Base-by-base conservation (phyloP, 2,797 vertebrate species). In the Sandelia bainsii region DNA sequence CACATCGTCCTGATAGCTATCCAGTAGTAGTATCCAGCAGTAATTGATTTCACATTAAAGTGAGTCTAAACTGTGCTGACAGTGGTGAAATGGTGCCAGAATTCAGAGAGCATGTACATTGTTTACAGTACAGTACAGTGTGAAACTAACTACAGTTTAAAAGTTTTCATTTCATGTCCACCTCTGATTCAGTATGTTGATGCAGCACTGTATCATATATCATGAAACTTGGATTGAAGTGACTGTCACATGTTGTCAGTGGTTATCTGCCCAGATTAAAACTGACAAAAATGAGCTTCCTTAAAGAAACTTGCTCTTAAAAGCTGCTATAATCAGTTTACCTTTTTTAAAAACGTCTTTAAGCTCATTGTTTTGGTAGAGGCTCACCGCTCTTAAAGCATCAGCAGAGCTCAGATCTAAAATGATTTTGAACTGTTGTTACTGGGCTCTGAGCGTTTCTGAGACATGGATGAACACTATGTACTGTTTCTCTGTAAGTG, bases 1-100 rank as follows among this genome's bases (percentile, higher is more conserved):
- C 22, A 56, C 53, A 12, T 3, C 17, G 40, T 59, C 64, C 72
- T 48, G 62, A 56, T 50, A 60, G 56, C 34, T 5, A 10, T 56
- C 37, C 67, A 69, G 75, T n/a, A n/a, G n/a, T n/a, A n/a, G n/a
- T 5, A 10, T 56, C 37, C 67, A 69, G 75, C n/a, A n/a, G n/a
- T 73, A 44, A 89, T 81, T 77, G 72, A 85, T 89, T 84, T 84
- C 58, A 69, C 73, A 78, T 84, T 79, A 64, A 75, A 82, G 72
- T 49, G 72, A 81, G 52, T 75, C 67, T 71, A 22, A 77, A 42
- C 45, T 68, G 54, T 77, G 77, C 80, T 79, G 81, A 85, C 67
- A 16, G 60, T 27, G 65, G 46, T 48, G 57, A 72, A 80, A 66
- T 42, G 17, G 20, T 25, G 48, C 53, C 62, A 77, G 34, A 49